Percentiles rank a stretch among this genome's conserved stretches.
Evolutionary conservation across 2,797 vertebrate genomes (phyloP).

Genomic region (Spinus pinus): DNA sequence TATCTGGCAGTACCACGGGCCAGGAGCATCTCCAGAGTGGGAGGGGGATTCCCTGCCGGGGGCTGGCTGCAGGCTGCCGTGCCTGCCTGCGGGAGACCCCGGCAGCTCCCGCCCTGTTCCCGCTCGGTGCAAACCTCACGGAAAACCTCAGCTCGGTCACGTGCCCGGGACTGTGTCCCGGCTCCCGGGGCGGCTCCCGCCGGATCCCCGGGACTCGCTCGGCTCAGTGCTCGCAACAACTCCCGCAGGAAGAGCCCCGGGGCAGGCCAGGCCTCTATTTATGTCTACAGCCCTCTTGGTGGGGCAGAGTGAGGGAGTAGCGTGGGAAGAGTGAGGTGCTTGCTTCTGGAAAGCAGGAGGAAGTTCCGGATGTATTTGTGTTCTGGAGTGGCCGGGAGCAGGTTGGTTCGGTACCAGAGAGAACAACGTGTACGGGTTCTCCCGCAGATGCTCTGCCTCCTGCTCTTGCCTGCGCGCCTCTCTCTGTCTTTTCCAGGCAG

Average conservation of each 20-base stretch:
- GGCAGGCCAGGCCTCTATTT: fast-evolving
- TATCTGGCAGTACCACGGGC: not conserved
- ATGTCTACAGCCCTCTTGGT: not conserved
- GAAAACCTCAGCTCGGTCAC: fast-evolving
- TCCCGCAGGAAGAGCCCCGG: not conserved
- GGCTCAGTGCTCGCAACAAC: fast-evolving
- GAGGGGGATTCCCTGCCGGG: not conserved
- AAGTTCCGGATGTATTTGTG: not conserved
- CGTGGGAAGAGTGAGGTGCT: not conserved
- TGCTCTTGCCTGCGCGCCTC: not conserved
- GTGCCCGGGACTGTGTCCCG: fast-evolving
- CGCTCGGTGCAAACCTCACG: fast-evolving
- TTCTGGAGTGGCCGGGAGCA: not conserved
- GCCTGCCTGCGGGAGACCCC: not conserved
- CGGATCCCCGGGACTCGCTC: fast-evolving
- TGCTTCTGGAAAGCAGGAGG: not conserved
- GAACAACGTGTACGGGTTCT: not conserved
- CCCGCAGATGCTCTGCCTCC: not conserved
- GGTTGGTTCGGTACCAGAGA: not conserved
- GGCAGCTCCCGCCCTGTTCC: not conserved
- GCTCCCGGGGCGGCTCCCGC: not conserved
- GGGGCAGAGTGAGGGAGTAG: not conserved
- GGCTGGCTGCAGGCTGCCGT: not conserved
- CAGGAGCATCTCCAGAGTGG: not conserved
- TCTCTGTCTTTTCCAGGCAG: not conserved